Conservation (phyloP, 2,797 vertebrate species). For the Protonibea diacanthus region DNA sequence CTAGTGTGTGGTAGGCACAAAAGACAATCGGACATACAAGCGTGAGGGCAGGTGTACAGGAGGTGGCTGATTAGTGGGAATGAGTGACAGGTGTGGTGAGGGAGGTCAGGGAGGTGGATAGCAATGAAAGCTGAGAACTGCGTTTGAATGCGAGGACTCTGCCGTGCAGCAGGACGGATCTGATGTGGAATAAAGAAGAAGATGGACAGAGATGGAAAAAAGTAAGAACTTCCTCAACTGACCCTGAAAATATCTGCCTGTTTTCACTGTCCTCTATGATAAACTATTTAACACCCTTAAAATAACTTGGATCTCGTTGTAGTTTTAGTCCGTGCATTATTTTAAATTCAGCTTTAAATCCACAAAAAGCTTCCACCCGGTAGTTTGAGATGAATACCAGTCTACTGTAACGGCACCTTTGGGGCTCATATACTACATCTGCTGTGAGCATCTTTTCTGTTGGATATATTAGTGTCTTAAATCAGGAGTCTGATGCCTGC, state of each 20-base stretch:
- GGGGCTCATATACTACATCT: slow-evolving; percentile 22
- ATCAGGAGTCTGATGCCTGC: slow-evolving; percentile 1
- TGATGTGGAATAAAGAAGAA: too few species aligned
- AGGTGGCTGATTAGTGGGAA: background rate
- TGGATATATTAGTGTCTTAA: slow-evolving; percentile 29
- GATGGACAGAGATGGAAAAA: background rate
- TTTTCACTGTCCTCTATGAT: too few species aligned
- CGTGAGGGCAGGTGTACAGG: background rate
- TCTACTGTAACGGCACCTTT: slow-evolving; percentile 4
- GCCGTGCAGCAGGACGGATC: too few species aligned
- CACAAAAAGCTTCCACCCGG: slow-evolving; percentile 12
- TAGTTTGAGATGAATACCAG: background rate
- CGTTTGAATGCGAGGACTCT: too few species aligned
- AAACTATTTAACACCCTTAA: background rate
- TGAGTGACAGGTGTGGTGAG: background rate
- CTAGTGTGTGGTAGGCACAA: too few species aligned
- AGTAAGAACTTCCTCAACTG: background rate
- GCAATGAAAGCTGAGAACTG: background rate
- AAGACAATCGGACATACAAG: too few species aligned
- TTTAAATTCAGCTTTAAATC: slow-evolving; percentile 10
- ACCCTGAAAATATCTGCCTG: too few species aligned
- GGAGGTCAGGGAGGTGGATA: background rate
- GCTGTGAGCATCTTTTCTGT: slow-evolving; percentile 31
- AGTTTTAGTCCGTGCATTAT: background rate
- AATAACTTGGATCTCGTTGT: background rate